A percentile compares a stretch with the other conserved stretches of the same genome.
phyloP scores from a whole-genome alignment of 2,113 vertebrate genomes.

The Terrapene triunguis region DNA sequence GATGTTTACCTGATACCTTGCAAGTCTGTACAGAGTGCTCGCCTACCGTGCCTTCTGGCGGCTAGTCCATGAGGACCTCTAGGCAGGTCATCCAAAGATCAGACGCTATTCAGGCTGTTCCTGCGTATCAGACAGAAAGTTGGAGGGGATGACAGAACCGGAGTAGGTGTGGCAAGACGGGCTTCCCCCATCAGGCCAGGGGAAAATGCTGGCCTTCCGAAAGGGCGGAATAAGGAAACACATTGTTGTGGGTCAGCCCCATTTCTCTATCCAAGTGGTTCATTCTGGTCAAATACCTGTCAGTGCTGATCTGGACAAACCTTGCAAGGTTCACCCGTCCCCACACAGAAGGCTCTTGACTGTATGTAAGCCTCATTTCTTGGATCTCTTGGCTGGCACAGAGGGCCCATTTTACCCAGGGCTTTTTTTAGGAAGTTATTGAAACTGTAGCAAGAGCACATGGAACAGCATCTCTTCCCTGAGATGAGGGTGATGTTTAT shows the following conservation, averaged over 20 bases:
- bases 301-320: rapidly evolving
- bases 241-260: not conserved
- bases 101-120: too few species aligned
- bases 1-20: rapidly evolving
- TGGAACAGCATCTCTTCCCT: not conserved
- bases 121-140: not conserved
- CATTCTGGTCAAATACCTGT: rapidly evolving
- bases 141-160: not conserved
- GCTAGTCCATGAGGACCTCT: rapidly evolving
- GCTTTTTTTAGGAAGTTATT: not conserved
- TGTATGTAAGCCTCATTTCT: rapidly evolving
- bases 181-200: not conserved
- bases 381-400: not conserved
- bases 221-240: not conserved
- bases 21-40: not conserved
- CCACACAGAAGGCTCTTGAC: rapidly evolving
- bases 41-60: not conserved
- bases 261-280: not conserved
- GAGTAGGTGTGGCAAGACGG: not conserved
- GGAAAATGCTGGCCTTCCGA: not conserved
- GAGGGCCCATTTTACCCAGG: not conserved
- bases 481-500: not conserved
- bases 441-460: rapidly evolving
- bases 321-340: rapidly evolving
- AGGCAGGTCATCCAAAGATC: not conserved